phyloP scores from a whole-genome alignment of 2,797 vertebrate genomes.

The Mus spretus region DNA sequence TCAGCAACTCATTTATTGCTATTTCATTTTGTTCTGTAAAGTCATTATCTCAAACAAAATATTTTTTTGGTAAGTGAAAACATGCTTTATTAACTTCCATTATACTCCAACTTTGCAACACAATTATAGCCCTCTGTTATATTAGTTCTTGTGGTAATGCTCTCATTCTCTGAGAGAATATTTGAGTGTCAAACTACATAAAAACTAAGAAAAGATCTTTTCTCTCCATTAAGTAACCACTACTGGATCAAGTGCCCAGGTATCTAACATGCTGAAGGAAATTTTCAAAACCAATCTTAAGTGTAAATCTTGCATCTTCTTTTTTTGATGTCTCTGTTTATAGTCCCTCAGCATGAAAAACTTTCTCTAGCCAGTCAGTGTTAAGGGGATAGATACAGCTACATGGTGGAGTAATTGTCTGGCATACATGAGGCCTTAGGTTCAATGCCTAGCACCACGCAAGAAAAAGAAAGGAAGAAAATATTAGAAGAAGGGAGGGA shows the following conservation, averaged over 20 bases:
- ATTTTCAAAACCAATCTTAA: constrained; percentile 37
- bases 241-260: neutral
- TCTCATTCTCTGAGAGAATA: constrained; percentile 29
- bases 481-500: neutral
- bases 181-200: constrained; percentile 52
- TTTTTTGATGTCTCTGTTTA: constrained; percentile 22
- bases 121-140: constrained; percentile 39
- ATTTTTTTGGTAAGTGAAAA: constrained; percentile 42
- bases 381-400: constrained; percentile 20
- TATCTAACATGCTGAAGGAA: constrained; percentile 22
- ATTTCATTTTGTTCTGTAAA: constrained; percentile 64
- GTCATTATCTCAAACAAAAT: constrained; percentile 72
- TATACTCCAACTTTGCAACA: constrained; percentile 46
- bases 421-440: neutral
- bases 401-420: neutral
- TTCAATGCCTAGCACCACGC: neutral
- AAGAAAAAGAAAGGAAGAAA: neutral
- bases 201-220: neutral
- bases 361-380: neutral
- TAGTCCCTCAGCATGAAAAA: constrained; percentile 18
- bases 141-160: constrained; percentile 24
- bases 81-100: constrained; percentile 73
- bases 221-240: neutral
- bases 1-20: constrained; percentile 52
- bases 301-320: constrained; percentile 50